Percentiles rank a stretch among this genome's conserved stretches.
These are phyloP conservation scores for Nymphalis c-album DNA, from an alignment of 2,888 invertebrate species.

Conservation along the genomic window DNA sequence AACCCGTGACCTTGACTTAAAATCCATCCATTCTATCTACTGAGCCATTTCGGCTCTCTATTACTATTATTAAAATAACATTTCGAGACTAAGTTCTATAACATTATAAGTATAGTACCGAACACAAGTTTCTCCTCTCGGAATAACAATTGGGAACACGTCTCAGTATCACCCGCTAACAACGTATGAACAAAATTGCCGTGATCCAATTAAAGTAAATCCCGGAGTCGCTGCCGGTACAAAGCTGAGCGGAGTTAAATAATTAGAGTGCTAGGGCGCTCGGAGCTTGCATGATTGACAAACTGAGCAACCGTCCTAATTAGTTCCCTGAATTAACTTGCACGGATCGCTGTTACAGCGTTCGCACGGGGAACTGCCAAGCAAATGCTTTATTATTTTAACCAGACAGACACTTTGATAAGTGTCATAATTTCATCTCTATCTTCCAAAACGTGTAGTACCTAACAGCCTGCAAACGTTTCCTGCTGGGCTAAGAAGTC, in stretches of 20 bases:
- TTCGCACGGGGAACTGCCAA: background rate
- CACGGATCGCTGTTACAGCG: constrained; percentile 47
- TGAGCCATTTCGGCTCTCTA: too few relatives aligned
- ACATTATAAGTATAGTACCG: background rate
- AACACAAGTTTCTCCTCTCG: background rate
- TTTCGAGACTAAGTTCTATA: background rate
- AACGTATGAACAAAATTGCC: constrained; percentile 42
- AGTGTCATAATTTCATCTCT: too few relatives aligned
- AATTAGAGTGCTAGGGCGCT: constrained; percentile 50
- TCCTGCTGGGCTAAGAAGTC: too few relatives aligned
- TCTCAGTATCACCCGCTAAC: constrained; percentile 38
- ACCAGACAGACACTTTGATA: background rate
- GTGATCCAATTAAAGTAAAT: constrained; percentile 54
- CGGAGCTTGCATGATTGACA: constrained; percentile 65
- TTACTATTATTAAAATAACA: too few relatives aligned
- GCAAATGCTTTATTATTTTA: background rate
- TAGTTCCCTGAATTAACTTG: constrained; percentile 68
- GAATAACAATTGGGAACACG: constrained; percentile 25
- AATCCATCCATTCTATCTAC: too few relatives aligned
- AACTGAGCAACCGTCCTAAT: constrained; percentile 66
- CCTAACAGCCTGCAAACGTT: too few relatives aligned
- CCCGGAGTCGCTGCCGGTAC: constrained; percentile 45
- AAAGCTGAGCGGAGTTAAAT: constrained; percentile 56
- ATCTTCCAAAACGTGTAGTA: too few relatives aligned
- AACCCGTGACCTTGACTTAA: too few relatives aligned